phyloP scores from a whole-genome alignment of 2,113 vertebrate genomes.

The Planiliza haematocheilus region DNA sequence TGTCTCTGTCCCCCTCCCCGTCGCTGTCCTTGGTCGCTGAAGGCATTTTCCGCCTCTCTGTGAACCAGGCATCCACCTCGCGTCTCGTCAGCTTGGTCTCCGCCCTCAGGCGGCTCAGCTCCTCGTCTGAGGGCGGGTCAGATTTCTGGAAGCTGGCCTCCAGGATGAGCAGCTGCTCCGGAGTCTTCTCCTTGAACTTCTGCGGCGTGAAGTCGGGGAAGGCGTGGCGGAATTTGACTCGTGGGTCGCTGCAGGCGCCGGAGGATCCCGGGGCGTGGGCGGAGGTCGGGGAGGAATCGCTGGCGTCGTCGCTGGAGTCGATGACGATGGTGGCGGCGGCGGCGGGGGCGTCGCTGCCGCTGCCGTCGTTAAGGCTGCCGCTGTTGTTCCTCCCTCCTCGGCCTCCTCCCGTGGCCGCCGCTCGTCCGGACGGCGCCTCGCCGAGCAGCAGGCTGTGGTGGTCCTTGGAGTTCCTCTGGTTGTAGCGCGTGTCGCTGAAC shows the following conservation, averaged over 20 bases:
- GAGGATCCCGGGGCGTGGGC: conserved; percentile 33
- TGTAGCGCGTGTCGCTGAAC: conserved; percentile 99
- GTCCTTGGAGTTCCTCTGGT: conserved; percentile 96
- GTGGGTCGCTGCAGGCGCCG: conserved; percentile 70
- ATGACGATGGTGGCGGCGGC: conserved; percentile 86
- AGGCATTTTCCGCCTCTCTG: conserved; percentile 87
- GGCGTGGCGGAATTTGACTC: conserved; percentile 86
- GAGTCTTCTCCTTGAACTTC: conserved; percentile 95
- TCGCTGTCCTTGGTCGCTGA: conserved; percentile 76
- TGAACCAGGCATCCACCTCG: conserved; percentile 97
- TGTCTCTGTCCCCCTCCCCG: conserved; percentile 11
- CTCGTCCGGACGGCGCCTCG: too few relatives aligned
- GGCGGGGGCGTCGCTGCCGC: background rate
- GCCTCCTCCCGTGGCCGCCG: background rate
- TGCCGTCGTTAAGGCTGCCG: background rate
- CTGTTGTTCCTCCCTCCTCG: background rate
- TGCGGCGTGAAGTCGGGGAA: conserved; percentile 93
- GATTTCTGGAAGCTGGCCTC: conserved; percentile 92
- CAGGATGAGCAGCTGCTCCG: conserved; percentile 89
- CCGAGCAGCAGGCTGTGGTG: conserved; percentile 84
- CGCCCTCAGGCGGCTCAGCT: conserved; percentile 89
- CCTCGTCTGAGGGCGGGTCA: conserved; percentile 90
- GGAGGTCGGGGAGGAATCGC: conserved; percentile 83
- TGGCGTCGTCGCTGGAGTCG: conserved; percentile 93
- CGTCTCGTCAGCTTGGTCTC: conserved; percentile 94